Conservation (phyloP, 2,113 vertebrate species). For the Phylloscopus trochilus region DNA sequence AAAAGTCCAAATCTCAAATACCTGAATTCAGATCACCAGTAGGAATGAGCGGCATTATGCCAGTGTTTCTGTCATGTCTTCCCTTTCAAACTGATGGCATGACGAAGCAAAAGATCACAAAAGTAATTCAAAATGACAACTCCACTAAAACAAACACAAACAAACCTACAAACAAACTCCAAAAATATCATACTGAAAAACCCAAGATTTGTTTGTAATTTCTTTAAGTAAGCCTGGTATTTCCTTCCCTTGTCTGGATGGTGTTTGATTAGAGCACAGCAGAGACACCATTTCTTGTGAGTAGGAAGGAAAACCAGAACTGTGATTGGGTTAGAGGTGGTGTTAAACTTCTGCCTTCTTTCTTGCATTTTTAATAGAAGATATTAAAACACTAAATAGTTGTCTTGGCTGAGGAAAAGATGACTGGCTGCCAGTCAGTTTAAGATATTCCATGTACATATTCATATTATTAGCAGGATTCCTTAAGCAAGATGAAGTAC, state of each 20-base stretch:
- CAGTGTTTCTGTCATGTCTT: neutral
- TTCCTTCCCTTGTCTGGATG: neutral
- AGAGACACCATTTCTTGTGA: neutral
- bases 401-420: neutral
- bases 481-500: neutral
- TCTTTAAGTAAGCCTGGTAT: neutral
- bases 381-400: neutral
- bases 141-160: accelerated
- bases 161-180: neutral
- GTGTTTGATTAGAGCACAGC: neutral
- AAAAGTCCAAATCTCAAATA: neutral
- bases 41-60: neutral
- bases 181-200: neutral
- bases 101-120: neutral
- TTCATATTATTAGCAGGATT: neutral
- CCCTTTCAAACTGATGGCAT: neutral
- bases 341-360: neutral
- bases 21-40: neutral
- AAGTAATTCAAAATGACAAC: neutral
- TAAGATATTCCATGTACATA: neutral
- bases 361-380: neutral
- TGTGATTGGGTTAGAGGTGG: neutral
- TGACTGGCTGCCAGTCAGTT: constrained; percentile 7
- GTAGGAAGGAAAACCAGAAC: neutral
- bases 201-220: neutral